These are phyloP conservation scores for Etheostoma perlongum DNA, from an alignment of 2,797 vertebrate species.

Conservation along the genomic window DNA sequence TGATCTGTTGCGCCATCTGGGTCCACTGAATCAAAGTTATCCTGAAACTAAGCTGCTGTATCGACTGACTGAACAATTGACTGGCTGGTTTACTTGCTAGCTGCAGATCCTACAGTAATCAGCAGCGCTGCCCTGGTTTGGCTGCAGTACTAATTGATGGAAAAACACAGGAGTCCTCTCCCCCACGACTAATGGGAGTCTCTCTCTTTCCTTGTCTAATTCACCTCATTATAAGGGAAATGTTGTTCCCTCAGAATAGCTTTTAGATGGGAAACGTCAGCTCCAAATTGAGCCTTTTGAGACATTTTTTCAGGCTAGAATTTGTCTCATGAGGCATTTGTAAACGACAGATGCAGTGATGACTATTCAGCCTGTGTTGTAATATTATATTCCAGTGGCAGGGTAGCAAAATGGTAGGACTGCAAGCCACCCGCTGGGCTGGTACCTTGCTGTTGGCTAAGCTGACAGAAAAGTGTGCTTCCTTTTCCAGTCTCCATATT, in stretches of 20 bases:
- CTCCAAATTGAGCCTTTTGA: no score
- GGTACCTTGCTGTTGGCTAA: neutral
- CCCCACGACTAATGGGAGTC: constrained; percentile 80
- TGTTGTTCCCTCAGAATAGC: no score
- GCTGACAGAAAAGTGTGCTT: neutral
- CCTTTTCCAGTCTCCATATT: neutral
- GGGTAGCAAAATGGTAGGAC: neutral
- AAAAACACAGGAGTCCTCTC: constrained; percentile 78
- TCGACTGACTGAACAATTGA: constrained; percentile 28
- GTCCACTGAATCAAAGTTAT: constrained; percentile 17
- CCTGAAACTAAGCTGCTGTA: constrained; percentile 14
- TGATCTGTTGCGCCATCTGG: constrained; percentile 16
- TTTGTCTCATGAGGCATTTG: no score
- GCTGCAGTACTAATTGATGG: constrained; percentile 86
- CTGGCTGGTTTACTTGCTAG: constrained; percentile 39
- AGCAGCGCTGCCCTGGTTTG: constrained; percentile 68
- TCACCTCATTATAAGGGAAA: no score
- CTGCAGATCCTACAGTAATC: constrained; percentile 84
- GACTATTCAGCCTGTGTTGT: neutral
- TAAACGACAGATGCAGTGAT: no score
- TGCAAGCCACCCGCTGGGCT: neutral
- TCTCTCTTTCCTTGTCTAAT: no score
- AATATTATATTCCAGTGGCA: neutral
- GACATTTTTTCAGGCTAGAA: no score
- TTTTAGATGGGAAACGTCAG: no score